Evolutionary conservation across 1,140 invertebrate genomes (phyloP).

Genomic region (Vollenhovia emeryi): DNA sequence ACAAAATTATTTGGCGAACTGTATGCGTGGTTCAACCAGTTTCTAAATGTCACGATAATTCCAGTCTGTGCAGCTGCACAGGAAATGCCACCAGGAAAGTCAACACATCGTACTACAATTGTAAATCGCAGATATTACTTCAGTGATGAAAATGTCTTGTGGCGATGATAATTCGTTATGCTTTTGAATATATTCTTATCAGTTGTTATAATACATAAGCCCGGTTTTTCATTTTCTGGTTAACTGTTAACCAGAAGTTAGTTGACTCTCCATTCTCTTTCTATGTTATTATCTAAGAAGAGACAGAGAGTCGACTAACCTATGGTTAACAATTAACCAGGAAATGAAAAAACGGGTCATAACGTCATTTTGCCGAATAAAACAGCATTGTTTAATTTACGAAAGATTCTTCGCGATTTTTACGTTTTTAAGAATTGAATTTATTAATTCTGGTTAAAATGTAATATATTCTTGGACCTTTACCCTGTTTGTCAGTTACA

Average conservation of each 20-base stretch:
- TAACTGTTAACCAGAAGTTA: no score
- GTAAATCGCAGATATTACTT: neutral
- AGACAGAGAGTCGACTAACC: no score
- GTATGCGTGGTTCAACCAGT: constrained; percentile 28
- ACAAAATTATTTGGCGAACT: constrained; percentile 20
- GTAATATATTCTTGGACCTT: neutral
- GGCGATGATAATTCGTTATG: neutral
- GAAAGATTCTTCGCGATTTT: neutral
- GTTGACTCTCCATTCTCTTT: no score
- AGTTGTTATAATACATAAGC: neutral
- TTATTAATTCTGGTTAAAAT: neutral
- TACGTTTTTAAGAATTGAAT: neutral
- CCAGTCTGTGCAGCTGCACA: neutral
- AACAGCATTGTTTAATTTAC: neutral
- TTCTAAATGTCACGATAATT: constrained; percentile 56
- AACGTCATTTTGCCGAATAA: neutral
- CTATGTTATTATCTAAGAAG: no score
- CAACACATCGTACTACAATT: neutral
- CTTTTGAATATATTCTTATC: neutral
- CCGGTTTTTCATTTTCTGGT: no score
- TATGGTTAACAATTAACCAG: no score
- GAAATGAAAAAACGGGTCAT: no score
- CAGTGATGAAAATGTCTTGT: neutral
- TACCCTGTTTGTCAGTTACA: neutral
- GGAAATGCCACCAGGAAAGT: constrained; percentile 32